phyloP scores from a whole-genome alignment of 2,888 invertebrate genomes.

The Zygogramma bicolorata region DNA sequence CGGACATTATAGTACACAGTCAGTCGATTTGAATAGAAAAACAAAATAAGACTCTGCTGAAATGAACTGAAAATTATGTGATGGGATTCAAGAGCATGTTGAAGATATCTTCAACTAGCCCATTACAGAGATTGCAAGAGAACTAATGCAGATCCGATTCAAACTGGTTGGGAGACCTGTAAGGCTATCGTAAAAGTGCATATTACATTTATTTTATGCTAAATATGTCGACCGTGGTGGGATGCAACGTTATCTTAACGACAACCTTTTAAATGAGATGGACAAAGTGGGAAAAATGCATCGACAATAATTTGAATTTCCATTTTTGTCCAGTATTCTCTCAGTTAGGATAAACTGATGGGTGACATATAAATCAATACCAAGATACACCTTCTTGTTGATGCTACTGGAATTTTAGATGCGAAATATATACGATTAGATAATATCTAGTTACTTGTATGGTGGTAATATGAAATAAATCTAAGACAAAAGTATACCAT shows the following conservation, averaged over 20 bases:
- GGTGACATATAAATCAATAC: neutral
- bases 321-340: neutral
- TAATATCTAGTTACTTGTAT: no score
- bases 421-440: no score
- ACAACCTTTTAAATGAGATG: conserved; percentile 24
- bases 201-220: conserved; percentile 26
- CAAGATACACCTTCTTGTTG: no score
- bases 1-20: no score
- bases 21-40: no score
- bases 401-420: no score
- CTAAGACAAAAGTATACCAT: no score
- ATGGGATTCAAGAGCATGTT: conserved; percentile 4
- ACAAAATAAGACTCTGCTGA: neutral
- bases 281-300: conserved; percentile 21
- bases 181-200: conserved; percentile 34
- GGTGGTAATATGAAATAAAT: no score
- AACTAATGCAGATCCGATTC: conserved; percentile 29
- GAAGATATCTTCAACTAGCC: conserved; percentile 4
- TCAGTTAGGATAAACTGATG: neutral
- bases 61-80: neutral
- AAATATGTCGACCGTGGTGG: conserved; percentile 21
- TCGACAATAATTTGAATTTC: neutral
- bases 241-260: conserved; percentile 35
- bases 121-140: conserved; percentile 18
- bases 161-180: conserved; percentile 30